Evolutionary conservation across 2,113 vertebrate species (phyloP).

Genomic region (Grantiella picta): DNA sequence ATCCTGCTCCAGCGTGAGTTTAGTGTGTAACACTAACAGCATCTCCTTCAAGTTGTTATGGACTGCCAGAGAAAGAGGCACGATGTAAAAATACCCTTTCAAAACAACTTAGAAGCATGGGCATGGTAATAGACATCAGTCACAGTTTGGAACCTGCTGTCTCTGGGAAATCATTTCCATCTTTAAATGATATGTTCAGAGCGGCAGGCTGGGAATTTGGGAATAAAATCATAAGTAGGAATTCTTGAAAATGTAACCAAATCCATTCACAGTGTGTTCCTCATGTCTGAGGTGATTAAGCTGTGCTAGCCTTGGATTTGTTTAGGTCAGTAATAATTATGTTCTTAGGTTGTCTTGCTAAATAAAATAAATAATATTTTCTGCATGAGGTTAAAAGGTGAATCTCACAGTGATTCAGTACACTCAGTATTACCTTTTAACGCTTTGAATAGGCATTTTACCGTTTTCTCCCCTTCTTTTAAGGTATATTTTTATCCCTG

Average conservation of each 20-base stretch:
- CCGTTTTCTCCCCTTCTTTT: neutral
- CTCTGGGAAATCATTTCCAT: neutral
- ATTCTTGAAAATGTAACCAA: neutral
- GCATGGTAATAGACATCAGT: neutral
- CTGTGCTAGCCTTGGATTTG: neutral
- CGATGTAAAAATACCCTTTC: neutral
- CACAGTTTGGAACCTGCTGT: neutral
- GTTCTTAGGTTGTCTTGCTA: neutral
- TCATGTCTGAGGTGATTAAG: neutral
- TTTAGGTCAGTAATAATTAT: neutral
- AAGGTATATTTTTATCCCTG: slow-evolving; percentile 46
- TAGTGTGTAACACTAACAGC: neutral
- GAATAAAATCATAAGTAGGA: neutral
- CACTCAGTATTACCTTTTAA: neutral
- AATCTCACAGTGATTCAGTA: neutral
- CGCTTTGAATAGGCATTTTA: neutral
- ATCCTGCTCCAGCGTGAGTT: neutral
- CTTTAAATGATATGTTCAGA: neutral
- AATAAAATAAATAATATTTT: neutral
- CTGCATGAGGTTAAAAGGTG: neutral
- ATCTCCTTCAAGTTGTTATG: neutral
- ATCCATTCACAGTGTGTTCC: neutral
- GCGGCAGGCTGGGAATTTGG: neutral
- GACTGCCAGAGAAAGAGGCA: neutral
- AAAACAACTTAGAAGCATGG: neutral